Evolutionary conservation across 1,140 invertebrate species (phyloP).

Genomic region (Zaprionus africanus): DNA sequence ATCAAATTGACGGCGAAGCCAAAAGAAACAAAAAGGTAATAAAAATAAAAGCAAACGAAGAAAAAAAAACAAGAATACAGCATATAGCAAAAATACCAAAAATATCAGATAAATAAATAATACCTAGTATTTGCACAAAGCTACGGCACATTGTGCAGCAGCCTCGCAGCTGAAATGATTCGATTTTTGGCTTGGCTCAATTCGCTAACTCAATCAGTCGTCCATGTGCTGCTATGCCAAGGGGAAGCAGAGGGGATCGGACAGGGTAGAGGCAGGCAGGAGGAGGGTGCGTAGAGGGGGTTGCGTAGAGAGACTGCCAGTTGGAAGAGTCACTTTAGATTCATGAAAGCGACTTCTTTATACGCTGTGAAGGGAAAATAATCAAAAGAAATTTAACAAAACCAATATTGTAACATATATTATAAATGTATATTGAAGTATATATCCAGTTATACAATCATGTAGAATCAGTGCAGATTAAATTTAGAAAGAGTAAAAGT

Average conservation of each 20-base stretch:
- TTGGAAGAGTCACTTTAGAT: neutral
- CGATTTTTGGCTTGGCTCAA: slow-evolving; percentile 29
- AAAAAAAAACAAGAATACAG: neutral
- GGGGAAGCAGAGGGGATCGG: neutral
- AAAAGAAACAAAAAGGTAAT: slow-evolving; percentile 2
- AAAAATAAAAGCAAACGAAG: neutral
- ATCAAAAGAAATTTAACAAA: too few relatives aligned
- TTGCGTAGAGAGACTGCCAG: neutral
- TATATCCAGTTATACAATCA: too few relatives aligned
- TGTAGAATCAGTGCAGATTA: too few relatives aligned
- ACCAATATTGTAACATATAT: too few relatives aligned
- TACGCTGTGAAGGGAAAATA: too few relatives aligned
- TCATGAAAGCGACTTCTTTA: slow-evolving; percentile 23
- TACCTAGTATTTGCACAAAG: slow-evolving; percentile 31
- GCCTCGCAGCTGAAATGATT: slow-evolving; percentile 3
- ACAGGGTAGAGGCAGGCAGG: neutral
- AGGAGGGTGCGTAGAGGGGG: neutral
- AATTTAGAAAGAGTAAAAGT: too few relatives aligned
- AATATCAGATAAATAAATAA: slow-evolving; percentile 48
- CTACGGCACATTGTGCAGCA: slow-evolving; percentile 4
- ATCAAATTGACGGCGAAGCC: slow-evolving; percentile 55
- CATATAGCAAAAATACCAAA: slow-evolving; percentile 1
- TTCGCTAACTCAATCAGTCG: slow-evolving; percentile 44
- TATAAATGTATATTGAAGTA: too few relatives aligned
- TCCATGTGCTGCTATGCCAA: slow-evolving; percentile 16